Evolutionary conservation across 1,140 invertebrate species (phyloP).

Genomic region (Eupristina koningsbergeri): DNA sequence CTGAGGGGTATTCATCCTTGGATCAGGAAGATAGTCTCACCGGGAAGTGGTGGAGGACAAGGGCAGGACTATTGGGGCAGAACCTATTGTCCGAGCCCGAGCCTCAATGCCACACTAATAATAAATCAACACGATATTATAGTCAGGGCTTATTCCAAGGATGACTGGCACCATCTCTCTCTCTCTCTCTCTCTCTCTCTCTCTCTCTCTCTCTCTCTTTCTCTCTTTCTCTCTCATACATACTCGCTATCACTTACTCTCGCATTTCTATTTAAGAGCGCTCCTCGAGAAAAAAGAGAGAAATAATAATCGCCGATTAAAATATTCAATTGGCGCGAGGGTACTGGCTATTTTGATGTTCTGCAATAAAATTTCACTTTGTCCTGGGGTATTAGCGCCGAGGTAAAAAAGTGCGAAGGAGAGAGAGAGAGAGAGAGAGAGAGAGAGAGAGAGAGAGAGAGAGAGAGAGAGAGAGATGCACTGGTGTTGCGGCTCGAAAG

Average conservation of each 20-base stretch:
- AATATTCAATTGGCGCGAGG: constrained; percentile 10
- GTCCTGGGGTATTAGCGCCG: constrained; percentile 10
- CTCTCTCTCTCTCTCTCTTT: no score
- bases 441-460: not conserved
- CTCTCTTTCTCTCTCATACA: no score
- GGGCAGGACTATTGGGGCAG: not conserved
- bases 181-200: no score
- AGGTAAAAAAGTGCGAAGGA: not conserved
- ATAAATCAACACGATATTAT: constrained; percentile 49
- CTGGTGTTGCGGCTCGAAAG: constrained; percentile 41
- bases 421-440: not conserved
- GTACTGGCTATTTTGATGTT: constrained; percentile 29
- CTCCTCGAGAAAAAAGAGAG: not conserved
- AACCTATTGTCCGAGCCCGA: constrained; percentile 33
- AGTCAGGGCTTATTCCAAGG: constrained; percentile 21
- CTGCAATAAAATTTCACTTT: constrained; percentile 41
- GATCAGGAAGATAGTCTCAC: constrained; percentile 19
- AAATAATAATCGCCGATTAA: constrained; percentile 6
- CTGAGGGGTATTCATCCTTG: constrained; percentile 58
- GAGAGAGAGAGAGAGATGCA: constrained; percentile 7
- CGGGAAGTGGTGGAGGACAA: no score
- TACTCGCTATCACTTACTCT: no score
- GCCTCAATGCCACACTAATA: constrained; percentile 37
- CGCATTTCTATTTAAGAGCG: not conserved
- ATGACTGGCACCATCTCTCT: not conserved